Percentiles rank a stretch among this genome's conserved stretches.
Conservation (phyloP, 1,140 invertebrate species). For the Drosophila varians region DNA sequence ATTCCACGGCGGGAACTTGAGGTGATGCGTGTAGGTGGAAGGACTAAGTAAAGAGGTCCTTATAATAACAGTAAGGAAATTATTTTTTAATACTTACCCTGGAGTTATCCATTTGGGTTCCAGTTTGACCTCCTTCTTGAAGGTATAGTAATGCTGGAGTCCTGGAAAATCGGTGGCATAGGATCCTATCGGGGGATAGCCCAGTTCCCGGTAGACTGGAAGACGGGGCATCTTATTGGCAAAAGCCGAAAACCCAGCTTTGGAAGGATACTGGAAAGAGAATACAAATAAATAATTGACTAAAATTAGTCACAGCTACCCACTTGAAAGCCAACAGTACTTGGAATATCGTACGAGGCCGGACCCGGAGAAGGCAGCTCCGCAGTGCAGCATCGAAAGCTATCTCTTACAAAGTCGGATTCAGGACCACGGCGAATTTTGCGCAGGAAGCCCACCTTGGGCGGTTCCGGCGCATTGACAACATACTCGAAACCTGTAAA, state of each 20-base stretch:
- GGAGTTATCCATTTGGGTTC: conserved; percentile 61
- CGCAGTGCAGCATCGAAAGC: conserved; percentile 31
- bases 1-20: conserved; percentile 35
- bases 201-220: conserved; percentile 11
- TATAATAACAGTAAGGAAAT: too few species aligned
- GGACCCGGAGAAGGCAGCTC: conserved; percentile 35
- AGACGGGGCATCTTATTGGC: conserved; percentile 65
- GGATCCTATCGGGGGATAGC: conserved; percentile 51
- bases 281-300: background rate
- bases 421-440: conserved; percentile 49
- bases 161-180: conserved; percentile 41
- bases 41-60: too few species aligned
- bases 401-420: conserved; percentile 25
- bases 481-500: conserved; percentile 74
- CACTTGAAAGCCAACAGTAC: conserved; percentile 52
- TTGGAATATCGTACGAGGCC: conserved; percentile 39
- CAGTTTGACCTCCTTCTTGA: conserved; percentile 17
- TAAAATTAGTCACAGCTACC: background rate
- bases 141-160: conserved; percentile 38
- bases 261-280: conserved; percentile 61
- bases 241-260: conserved; percentile 65
- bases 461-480: conserved; percentile 61
- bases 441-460: conserved; percentile 65
- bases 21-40: conserved; percentile 57
- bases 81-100: conserved; percentile 42